These are phyloP conservation scores for Aromia moschata DNA, from an alignment of 2,888 invertebrate species.

Conservation along the genomic window DNA sequence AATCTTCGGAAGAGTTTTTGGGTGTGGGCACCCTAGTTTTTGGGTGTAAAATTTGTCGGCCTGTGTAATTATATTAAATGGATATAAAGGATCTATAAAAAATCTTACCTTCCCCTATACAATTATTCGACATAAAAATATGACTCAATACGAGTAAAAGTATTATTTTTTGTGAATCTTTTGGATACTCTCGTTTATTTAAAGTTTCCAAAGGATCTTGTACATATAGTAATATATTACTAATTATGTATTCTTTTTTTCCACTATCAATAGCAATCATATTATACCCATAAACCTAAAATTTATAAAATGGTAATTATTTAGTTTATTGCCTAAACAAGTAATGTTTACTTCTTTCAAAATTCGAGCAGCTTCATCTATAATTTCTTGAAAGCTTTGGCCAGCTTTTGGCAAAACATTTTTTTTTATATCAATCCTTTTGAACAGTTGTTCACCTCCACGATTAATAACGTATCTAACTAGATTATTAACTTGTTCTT, in stretches of 20 bases:
- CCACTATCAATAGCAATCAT: conserved; percentile 42
- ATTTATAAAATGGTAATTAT: conserved; percentile 16
- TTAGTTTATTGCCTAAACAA: conserved; percentile 2
- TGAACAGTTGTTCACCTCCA: conserved; percentile 46
- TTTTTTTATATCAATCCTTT: conserved; percentile 46
- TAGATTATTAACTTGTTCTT: conserved; percentile 46
- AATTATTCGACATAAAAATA: conserved; percentile 49
- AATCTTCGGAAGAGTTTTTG: no score
- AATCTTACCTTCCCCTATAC: conserved; percentile 48
- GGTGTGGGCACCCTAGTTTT: no score
- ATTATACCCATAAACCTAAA: conserved; percentile 51
- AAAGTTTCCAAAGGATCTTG: conserved; percentile 37
- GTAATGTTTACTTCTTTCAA: conserved; percentile 42
- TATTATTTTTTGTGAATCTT: conserved; percentile 47
- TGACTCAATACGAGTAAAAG: conserved; percentile 50
- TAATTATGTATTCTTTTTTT: conserved; percentile 46
- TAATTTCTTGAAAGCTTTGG: conserved; percentile 44
- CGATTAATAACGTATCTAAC: conserved; percentile 49
- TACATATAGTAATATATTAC: conserved; percentile 44
- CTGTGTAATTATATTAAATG: no score
- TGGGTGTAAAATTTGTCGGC: no score
- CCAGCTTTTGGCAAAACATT: conserved; percentile 42
- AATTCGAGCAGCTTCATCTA: conserved; percentile 39
- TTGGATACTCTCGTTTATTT: conserved; percentile 36
- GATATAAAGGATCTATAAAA: no score